Evolutionary conservation across 2,113 vertebrate genomes (phyloP), one percentile per base, ranked within the genome.

Genomic region (Strix uralensis): DNA sequence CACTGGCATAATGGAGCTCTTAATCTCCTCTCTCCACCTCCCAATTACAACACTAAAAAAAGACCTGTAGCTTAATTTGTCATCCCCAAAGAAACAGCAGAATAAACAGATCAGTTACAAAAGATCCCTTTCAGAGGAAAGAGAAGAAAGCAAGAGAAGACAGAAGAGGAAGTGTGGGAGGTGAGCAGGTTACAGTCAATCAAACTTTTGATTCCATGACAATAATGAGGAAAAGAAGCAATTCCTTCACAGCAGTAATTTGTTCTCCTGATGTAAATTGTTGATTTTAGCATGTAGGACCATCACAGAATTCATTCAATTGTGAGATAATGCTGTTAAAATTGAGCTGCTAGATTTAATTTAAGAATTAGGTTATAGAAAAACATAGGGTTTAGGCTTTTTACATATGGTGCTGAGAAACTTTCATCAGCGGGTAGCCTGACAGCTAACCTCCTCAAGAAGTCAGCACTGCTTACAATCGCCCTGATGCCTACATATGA

Each of bases 161-260:
- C 47, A 93, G 72, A 91, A 84, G 65, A 95, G 70, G 54, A 97
- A 95, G 78, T 81, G 88, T 89, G 70, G 73, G 91, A 95, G 83
- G 86, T 93, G 46, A 4, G 7, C 86, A 87, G 42, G 66, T 92
- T 95, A 90, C 36, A 90, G 94, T 92, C 96, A 95, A 92, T 88
- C 95, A 96, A 89, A 92, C 66, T 85, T 81, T 55, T 61, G 70
- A 95, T 80, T 95, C 86, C 55, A 36, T 9, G 26, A 90, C 54
- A 94, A 86, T 80, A 94, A 96, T 81, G 83, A 75, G 84, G 85
- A 90, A 96, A 87, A 94, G 66, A 73, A 94, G 91, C 40, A 94
- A 87, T 86, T 88, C 74, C 66, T 94, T 95, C 92, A 92, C 74
- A 96, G 91, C 26, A 30, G 73, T 91, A 90, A 82, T 88, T 87